Evolutionary conservation across 2,797 vertebrate genomes (phyloP).

Genomic region (Peromyscus eremicus): DNA sequence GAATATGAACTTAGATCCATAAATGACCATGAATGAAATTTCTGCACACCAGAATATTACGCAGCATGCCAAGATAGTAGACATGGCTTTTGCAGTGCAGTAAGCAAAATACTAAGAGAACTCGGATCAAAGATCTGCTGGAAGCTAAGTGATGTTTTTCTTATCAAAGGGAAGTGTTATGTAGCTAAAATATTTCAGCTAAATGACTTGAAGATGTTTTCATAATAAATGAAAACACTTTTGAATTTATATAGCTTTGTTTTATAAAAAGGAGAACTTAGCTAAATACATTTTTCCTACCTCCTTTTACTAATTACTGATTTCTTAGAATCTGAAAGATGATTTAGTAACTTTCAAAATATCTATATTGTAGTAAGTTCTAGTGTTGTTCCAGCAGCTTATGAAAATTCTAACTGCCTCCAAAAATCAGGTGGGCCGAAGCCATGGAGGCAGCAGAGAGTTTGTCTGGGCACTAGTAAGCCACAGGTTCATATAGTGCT

Average conservation of each 20-base stretch:
- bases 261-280: constrained; percentile 39
- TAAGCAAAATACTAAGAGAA: background rate
- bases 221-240: constrained; percentile 34
- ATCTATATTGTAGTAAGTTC: constrained; percentile 50
- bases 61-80: background rate
- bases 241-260: constrained; percentile 14
- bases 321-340: constrained; percentile 42
- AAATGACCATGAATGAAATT: background rate
- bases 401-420: constrained; percentile 39
- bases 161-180: constrained; percentile 24
- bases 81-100: background rate
- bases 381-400: constrained; percentile 27
- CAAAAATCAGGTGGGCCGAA: background rate
- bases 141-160: constrained; percentile 37
- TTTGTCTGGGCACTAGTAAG: background rate
- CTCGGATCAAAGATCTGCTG: background rate
- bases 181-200: constrained; percentile 40
- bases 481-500: background rate
- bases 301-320: background rate
- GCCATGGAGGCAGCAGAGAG: background rate
- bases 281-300: background rate
- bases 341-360: constrained; percentile 59
- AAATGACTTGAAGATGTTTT: constrained; percentile 34
- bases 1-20: background rate
- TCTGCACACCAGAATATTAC: background rate